Base-by-base conservation (phyloP, 2,113 vertebrate species). In the Trichechus manatus region DNA sequence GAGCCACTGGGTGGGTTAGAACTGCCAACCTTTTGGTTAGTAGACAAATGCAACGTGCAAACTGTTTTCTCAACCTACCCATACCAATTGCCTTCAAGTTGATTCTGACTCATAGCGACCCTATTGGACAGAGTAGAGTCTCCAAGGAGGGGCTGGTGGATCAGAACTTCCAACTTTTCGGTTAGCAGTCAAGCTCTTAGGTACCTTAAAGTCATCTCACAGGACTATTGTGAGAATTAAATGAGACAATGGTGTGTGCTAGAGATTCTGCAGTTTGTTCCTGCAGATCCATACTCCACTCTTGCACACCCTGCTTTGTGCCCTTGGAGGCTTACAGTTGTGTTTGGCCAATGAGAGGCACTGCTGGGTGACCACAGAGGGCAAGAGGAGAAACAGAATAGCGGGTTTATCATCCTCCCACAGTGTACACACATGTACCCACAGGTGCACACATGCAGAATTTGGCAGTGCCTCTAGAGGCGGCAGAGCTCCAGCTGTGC, bases 241-340 rank as follows among this genome's bases (percentile, higher is more conserved):
- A 61, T 25, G 14, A 74, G 20, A 53, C 6, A 6, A 9, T 0
- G 39, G 1, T 25, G 5, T n/a, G 6, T 1, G 4, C 6, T 6
- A 17, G 53, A 19, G 63, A 29, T 15, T 63, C 36, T 53, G n/a
- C n/a, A 61, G 3, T 74, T 74, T 74, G 15, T 39, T 23, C 13
- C 68, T 78, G 74, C 15, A 64, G 39, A 61, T 33, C 22, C 44
- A 8, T 25, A 33, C 11, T 9, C 39, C 66, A 42, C 50, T 47
- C 66, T 83, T 42, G 15, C 61, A 42, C 19, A 25, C 14, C 15
- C 25, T 27, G 53, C 19, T 87, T 17, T 77, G 31, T 2, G 33
- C 5, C 59, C 31, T 19, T 25, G 23, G 61, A 74, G 11, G 25
- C 75, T 70, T 91, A 80, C 27, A 59, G 50, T 0, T 91, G 82